Base-by-base conservation (phyloP, 1,140 invertebrate species). In the Octopus bimaculoides region DNA sequence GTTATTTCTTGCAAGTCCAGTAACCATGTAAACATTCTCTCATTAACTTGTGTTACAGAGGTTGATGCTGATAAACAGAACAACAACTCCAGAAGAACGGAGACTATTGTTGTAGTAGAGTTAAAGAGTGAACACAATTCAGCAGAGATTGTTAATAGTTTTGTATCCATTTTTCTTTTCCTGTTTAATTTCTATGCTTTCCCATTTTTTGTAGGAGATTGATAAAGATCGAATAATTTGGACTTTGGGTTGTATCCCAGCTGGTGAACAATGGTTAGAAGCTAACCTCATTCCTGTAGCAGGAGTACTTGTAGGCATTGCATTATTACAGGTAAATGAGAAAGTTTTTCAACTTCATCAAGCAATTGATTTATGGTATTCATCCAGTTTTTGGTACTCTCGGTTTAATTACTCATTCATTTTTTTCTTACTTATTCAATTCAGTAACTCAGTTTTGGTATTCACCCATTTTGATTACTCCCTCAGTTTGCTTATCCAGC, bases 251-350 rank as follows among this genome's bases (percentile, higher is more conserved):
- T 99, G 97, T 90, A 92, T 98, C 84, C 93, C 95, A 82, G 95
- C 96, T 81, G 96, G 95, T 78, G 96, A 98, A 90, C 95, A 96
- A 89, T 98, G 96, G 97, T 92, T 98, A 83, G 96, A 98, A 90
- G 92, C 93, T 84, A 96, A 98, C 91, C 92, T 97, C 81, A 93
- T 96, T 78, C 94, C 94, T 82, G 96, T 97, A 52, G 95, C 96
- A 61, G 94, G 94, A 77, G 93, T 94, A 69, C 93, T 94, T 80
- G 94, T 98, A 79, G 94, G 85, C 5, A 80, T 90, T 75, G 89
- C 88, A 54, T 84, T 90, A 8, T 77, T 90, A 61, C 89, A 90
- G 86, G 89, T 89, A 83, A 79, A 76, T 4, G 5, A 10, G n/a
- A 41, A 41, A 41, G 26, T 41, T 41, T 41, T 41, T 41, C 26